Evolutionary conservation across 2,113 vertebrate species (phyloP), one percentile per base, ranked within the genome.

Genomic region (Atlantisia rogersi): DNA sequence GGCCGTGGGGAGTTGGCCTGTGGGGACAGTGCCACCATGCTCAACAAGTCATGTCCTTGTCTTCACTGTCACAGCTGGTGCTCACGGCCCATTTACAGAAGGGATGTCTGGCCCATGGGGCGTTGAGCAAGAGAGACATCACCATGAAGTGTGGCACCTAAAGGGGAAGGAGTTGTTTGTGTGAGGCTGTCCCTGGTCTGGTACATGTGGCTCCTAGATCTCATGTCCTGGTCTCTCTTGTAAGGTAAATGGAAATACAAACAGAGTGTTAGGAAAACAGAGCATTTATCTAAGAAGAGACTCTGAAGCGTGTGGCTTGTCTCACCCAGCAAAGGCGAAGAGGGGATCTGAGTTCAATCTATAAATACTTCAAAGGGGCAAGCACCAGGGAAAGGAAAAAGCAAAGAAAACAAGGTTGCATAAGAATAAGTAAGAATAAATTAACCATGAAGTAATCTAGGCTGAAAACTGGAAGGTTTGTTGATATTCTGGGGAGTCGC

Each of bases 281-380:
- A 93, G 7, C 15, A 26, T 86, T 82, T 90, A 17, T 83, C 82
- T 86, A 50, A 55, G 68, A 31, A 81, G 35, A 52, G 5, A 67
- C 15, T 68, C 3, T 0, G 31, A 64, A 64, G 40, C 64, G 5
- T 17, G 17, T 78, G 80, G 39, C 53, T 79, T 92, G 69, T 82
- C 74, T 94, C 62, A 75, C 58, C 65, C 81, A 91, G 60, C n/a
- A 86, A 80, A 96, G 88, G 68, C 79, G 86, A 92, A 82, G 74
- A 91, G 93, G 89, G 65, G 58, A 94, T 95, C 77, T 89, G 86
- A 94, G 95, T 95, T 95, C 86, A 97, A 16, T 58, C 94, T 95
- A 95, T 85, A 96, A 97, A 96, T 96, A 96, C 93, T 94, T 97
- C 94, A 96, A 95, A 96, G 94, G 89, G 93, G 84, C 39, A 92